phyloP scores from a whole-genome alignment of 2,888 invertebrate genomes.

The Myopa tessellatipennis region DNA sequence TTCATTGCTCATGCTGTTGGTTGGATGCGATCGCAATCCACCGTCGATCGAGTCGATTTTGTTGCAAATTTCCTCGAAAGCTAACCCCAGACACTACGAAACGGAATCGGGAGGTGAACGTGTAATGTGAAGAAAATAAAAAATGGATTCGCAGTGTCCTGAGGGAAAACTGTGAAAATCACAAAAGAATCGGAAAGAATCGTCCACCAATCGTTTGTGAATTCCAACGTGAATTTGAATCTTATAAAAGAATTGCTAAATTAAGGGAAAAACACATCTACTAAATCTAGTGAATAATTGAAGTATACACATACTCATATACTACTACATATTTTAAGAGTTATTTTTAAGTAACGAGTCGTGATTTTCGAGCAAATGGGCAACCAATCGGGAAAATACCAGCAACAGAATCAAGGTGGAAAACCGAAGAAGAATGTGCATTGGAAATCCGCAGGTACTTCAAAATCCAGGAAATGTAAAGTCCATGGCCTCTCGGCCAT shows the following conservation, averaged over 20 bases:
- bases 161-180: slow-evolving; percentile 31
- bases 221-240: neutral
- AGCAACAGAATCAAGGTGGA: slow-evolving; percentile 68
- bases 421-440: slow-evolving; percentile 81
- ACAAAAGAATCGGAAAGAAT: neutral
- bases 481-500: neutral
- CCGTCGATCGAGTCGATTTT: slow-evolving; percentile 25
- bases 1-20: slow-evolving; percentile 21
- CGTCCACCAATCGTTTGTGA: neutral
- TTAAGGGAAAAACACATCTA: neutral
- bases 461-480: too few species aligned
- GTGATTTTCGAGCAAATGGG: slow-evolving; percentile 69
- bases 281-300: neutral
- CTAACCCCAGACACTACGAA: slow-evolving; percentile 40
- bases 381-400: slow-evolving; percentile 74
- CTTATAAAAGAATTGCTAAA: neutral
- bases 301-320: neutral
- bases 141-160: slow-evolving; percentile 41
- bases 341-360: slow-evolving; percentile 22
- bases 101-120: slow-evolving; percentile 45
- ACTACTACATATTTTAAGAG: slow-evolving; percentile 18
- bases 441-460: slow-evolving; percentile 86
- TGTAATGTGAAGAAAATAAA: slow-evolving; percentile 49
- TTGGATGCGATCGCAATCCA: slow-evolving; percentile 16
- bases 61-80: slow-evolving; percentile 41